Evolutionary conservation across 2,888 invertebrate species (phyloP), one percentile per base, ranked within the genome.

Genomic region (Xestia sexstrigata): DNA sequence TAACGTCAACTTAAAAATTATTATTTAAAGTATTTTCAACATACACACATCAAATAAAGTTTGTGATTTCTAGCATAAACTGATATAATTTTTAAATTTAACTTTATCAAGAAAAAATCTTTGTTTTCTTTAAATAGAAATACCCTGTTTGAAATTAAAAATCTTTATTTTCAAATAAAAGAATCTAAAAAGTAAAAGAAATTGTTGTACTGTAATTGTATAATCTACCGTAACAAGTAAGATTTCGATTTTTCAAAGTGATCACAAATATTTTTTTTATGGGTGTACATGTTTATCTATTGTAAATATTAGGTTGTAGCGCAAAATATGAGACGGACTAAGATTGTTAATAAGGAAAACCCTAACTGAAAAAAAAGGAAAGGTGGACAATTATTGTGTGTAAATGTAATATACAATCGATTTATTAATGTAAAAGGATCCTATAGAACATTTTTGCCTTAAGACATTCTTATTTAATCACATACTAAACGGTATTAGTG

Each of bases 401-500:
- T 60, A 68, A 39, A 66, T 76, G 62, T 77, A 70, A 70, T 55
- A 67, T 63, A 70, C 42, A 72, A 65, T 81, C 55, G 73, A 85
- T 81, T 84, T 76, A 81, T 70, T 72, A 81, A 55, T 74, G 30
- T 81, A 85, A 75, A 62, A 26, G 55, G 55, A 84, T 84, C 65
- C 70, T 83, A 71, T 85, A 73, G 63, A 74, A 39, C 66, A 52
- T 35, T 15, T 55, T 67, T 70, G 85, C 69, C 74, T 72, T 45
- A 73, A 72, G 45, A 68, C 76, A 84, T 63, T 67, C 52, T 69
- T 74, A 75, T 70, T 69, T 68, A 85, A 85, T 73, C 83, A 77
- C 82, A 42, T 60, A 45, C 17, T 17, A 65, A 26, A 81, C 30
- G 30, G 66, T 81, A 76, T 74, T 81, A 47, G 26, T 69, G 80